A percentile compares a stretch with the other conserved stretches of the same genome.
Evolutionary conservation across 2,888 invertebrate species (phyloP).

Genomic region (Chaitophorus viminalis): DNA sequence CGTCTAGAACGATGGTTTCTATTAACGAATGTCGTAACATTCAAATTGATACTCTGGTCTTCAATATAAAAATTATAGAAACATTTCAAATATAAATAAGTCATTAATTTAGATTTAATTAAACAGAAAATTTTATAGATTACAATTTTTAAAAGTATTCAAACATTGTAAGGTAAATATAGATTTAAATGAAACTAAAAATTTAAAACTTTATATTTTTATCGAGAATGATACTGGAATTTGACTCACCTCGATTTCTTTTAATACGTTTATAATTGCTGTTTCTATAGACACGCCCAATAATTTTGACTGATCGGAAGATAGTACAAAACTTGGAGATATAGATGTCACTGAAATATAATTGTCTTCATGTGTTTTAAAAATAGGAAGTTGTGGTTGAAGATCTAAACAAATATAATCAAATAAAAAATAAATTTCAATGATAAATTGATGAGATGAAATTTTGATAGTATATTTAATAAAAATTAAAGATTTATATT

Average conservation of each 20-base stretch:
- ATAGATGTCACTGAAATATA: conserved; percentile 70
- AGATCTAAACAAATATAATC: conserved; percentile 65
- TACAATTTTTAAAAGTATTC: too few species aligned
- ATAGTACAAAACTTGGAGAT: conserved; percentile 68
- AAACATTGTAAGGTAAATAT: background rate
- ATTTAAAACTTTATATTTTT: background rate
- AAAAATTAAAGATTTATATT: too few species aligned
- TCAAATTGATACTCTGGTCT: too few species aligned
- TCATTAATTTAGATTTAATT: background rate
- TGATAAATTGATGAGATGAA: too few species aligned
- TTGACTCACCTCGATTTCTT: conserved; percentile 68
- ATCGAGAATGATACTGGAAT: background rate
- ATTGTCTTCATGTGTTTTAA: conserved; percentile 68
- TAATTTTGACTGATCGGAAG: conserved; percentile 66
- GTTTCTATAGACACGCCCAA: conserved; percentile 71
- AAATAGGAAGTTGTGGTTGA: conserved; percentile 66
- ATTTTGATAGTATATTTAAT: too few species aligned
- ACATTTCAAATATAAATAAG: background rate
- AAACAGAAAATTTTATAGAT: too few species aligned
- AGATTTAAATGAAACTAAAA: background rate
- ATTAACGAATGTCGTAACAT: too few species aligned
- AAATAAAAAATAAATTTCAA: too few species aligned
- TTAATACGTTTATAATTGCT: conserved; percentile 70
- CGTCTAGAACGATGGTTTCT: background rate
- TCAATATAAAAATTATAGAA: too few species aligned